Evolutionary conservation across 2,888 invertebrate genomes (phyloP).

Genomic region (Perdita meconis): DNA sequence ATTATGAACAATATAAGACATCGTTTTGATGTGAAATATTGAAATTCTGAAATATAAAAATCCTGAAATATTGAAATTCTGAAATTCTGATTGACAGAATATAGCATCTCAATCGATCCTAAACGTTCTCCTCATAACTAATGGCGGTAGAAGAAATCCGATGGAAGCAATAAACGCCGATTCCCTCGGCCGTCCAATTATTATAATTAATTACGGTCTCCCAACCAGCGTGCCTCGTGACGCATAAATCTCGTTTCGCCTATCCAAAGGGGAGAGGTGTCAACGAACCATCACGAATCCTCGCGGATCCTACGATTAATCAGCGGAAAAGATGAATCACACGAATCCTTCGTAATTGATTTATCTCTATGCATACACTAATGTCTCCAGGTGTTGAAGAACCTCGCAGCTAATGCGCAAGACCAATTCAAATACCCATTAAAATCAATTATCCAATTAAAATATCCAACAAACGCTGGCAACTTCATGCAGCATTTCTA

Average conservation of each 20-base stretch:
- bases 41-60: too few relatives aligned
- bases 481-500: neutral
- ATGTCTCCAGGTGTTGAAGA: neutral
- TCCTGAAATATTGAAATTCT: neutral
- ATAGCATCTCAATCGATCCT: too few relatives aligned
- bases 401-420: neutral
- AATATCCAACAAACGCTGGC: neutral
- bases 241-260: conserved; percentile 46
- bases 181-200: conserved; percentile 26
- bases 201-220: conserved; percentile 45
- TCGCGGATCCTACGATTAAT: conserved; percentile 37
- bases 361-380: conserved; percentile 32
- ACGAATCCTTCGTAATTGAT: conserved; percentile 37
- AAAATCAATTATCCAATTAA: neutral
- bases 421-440: too few relatives aligned
- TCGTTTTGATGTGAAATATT: too few relatives aligned
- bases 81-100: too few relatives aligned
- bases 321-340: conserved; percentile 44
- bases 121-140: neutral
- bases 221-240: conserved; percentile 17
- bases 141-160: neutral
- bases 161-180: conserved; percentile 7
- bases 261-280: conserved; percentile 26
- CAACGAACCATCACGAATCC: conserved; percentile 48
- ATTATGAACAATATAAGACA: too few relatives aligned